Base-by-base conservation (phyloP, 2,113 vertebrate genomes). In the Pipa parva region DNA sequence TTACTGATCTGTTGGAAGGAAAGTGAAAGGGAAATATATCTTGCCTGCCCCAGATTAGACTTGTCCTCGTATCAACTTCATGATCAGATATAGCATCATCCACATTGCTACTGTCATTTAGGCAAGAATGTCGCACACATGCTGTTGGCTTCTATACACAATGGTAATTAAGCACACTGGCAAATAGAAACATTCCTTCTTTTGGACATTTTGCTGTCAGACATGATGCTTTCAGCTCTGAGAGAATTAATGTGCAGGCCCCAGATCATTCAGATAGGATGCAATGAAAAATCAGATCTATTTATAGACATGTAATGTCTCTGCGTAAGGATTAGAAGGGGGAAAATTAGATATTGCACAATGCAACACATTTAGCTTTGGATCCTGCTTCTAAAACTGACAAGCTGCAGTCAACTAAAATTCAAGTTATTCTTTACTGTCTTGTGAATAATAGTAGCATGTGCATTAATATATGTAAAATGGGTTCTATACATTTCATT, bases 251-350 rank as follows among this genome's bases (percentile, higher is more conserved):
- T 12, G 50, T 27, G 22, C 24, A 52, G 50, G 50, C 15, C 25
- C 24, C 50, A 52, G 22, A 52, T 25, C 50, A 52, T 52, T 52
- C 24, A 25, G 25, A 27, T 52, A 15, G 50, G 50, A 52, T 52
- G 22, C 50, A 25, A 27, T 52, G 12, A 15, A 46, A 52, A 52
- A 52, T 5, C 7, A 15, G 12, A 27, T 52, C 22, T 27, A 15
- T 13, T 52, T 52, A 26, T 52, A 46, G 42, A 13, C 18, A 3
- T 15, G 18, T 17, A 18, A 46, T 46, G 42, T 46, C 42, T 46
- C 15, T 46, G 18, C 18, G 18, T 46, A 46, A 6, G 18, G 15
- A 46, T 46, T 18, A 46, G 42, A 18, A 46, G 15, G 18, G 42
- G 13, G 42, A 20, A 46, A 46, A 46, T 46, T 1, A 46, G 42